phyloP scores from a whole-genome alignment of 1,140 invertebrate species.

The Bombus confusus region DNA sequence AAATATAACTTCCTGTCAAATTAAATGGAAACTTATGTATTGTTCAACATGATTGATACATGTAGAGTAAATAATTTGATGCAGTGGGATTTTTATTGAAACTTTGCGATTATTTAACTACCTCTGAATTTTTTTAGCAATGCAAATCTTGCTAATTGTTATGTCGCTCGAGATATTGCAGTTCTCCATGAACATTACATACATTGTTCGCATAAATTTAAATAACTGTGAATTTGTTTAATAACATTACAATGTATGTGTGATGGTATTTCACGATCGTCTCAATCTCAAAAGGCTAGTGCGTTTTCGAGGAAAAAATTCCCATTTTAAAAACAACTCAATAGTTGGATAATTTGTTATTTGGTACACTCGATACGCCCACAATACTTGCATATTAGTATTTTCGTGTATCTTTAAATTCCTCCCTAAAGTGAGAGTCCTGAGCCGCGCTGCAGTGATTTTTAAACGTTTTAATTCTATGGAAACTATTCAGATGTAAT shows the following conservation, averaged over 20 bases:
- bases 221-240: constrained; percentile 34
- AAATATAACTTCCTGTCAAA: constrained; percentile 1
- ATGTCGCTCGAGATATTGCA: background rate
- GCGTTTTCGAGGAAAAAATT: constrained; percentile 29
- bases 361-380: constrained; percentile 13
- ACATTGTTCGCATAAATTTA: background rate
- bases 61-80: background rate
- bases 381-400: constrained; percentile 17
- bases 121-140: constrained; percentile 7
- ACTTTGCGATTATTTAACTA: constrained; percentile 15
- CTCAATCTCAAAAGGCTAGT: constrained; percentile 44
- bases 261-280: background rate
- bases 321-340: constrained; percentile 22
- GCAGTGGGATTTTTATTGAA: constrained; percentile 7
- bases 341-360: constrained; percentile 22
- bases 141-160: background rate
- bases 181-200: background rate
- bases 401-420: constrained; percentile 27
- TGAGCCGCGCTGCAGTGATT: constrained; percentile 51
- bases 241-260: background rate
- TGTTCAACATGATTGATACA: background rate
- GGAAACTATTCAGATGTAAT: background rate
- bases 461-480: constrained; percentile 36
- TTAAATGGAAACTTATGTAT: constrained; percentile 8
- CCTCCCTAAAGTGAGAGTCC: constrained; percentile 33